Conservation (phyloP, 1,140 invertebrate genomes). For the Eumaeus atala region DNA sequence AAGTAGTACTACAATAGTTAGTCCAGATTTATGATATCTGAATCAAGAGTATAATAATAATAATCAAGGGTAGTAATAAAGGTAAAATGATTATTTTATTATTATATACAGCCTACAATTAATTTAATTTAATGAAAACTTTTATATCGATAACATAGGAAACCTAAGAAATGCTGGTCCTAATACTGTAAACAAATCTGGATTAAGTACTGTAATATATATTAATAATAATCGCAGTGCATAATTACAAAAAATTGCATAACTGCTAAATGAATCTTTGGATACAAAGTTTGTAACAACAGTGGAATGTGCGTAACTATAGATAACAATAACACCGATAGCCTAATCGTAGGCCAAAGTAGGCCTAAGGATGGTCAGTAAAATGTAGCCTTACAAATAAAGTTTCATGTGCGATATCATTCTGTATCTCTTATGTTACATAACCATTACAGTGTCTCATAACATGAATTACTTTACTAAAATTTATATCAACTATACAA, state of each 20-base stretch:
- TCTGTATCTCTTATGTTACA: constrained; percentile 16
- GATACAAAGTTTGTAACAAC: constrained; percentile 51
- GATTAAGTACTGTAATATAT: not conserved
- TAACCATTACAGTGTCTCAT: constrained; percentile 8
- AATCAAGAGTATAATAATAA: too few species aligned
- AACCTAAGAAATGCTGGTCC: too few species aligned
- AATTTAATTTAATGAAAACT: too few species aligned
- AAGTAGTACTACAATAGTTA: too few species aligned
- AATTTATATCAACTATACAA: constrained; percentile 13
- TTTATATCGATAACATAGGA: too few species aligned
- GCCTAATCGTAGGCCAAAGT: constrained; percentile 2
- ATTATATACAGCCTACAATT: too few species aligned
- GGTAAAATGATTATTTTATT: too few species aligned
- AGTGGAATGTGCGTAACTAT: constrained; percentile 53
- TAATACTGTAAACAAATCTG: too few species aligned
- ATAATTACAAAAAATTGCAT: constrained; percentile 12
- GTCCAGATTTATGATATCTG: too few species aligned
- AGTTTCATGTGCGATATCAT: constrained; percentile 16
- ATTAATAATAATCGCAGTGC: constrained; percentile 16
- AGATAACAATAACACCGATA: constrained; percentile 14
- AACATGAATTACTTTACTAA: constrained; percentile 14
- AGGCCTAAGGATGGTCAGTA: constrained; percentile 11
- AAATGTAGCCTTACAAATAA: constrained; percentile 14
- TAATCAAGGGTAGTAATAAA: too few species aligned
- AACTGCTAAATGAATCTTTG: constrained; percentile 53